These are phyloP conservation scores for Taenioides sp. DNA, from an alignment of 2,797 vertebrate genomes.

Conservation along the genomic window DNA sequence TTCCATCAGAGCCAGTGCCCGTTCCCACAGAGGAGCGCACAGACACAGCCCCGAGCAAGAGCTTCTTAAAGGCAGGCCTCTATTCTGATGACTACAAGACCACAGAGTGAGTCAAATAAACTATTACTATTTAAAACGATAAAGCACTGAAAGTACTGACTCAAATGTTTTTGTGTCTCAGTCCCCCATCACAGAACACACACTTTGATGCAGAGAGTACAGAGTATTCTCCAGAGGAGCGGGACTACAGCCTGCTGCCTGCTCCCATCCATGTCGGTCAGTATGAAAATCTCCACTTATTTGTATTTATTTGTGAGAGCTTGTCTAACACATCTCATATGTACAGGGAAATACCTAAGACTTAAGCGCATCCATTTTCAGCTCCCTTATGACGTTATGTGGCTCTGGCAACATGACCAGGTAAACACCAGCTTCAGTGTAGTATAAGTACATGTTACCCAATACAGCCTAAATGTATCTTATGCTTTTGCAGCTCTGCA, in stretches of 20 bases:
- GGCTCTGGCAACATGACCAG: slow-evolving; percentile 97
- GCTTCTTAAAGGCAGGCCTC: slow-evolving; percentile 93
- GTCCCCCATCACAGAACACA: slow-evolving; percentile 83
- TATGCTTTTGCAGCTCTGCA: slow-evolving; percentile 64
- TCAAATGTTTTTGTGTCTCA: slow-evolving; percentile 50
- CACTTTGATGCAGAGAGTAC: slow-evolving; percentile 84
- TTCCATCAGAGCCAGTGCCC: slow-evolving; percentile 63
- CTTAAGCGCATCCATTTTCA: slow-evolving; percentile 96
- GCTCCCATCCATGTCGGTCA: slow-evolving; percentile 95
- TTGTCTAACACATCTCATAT: slow-evolving; percentile 13
- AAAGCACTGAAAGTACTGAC: neutral
- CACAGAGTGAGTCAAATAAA: slow-evolving; percentile 83
- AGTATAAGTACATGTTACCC: neutral
- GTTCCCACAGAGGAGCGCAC: slow-evolving; percentile 84
- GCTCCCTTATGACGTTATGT: slow-evolving; percentile 96
- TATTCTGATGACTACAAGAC: slow-evolving; percentile 98
- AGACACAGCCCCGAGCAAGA: slow-evolving; percentile 87
- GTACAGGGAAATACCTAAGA: slow-evolving; percentile 93
- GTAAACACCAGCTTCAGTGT: slow-evolving; percentile 75
- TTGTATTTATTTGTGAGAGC: neutral
- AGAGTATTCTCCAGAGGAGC: slow-evolving; percentile 88
- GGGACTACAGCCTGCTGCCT: slow-evolving; percentile 89
- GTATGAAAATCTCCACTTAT: slow-evolving; percentile 63
- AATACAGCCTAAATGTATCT: neutral
- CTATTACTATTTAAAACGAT: slow-evolving; percentile 12